Evolutionary conservation across 2,888 invertebrate genomes (phyloP).

Genomic region (Drosophila picticornis): DNA sequence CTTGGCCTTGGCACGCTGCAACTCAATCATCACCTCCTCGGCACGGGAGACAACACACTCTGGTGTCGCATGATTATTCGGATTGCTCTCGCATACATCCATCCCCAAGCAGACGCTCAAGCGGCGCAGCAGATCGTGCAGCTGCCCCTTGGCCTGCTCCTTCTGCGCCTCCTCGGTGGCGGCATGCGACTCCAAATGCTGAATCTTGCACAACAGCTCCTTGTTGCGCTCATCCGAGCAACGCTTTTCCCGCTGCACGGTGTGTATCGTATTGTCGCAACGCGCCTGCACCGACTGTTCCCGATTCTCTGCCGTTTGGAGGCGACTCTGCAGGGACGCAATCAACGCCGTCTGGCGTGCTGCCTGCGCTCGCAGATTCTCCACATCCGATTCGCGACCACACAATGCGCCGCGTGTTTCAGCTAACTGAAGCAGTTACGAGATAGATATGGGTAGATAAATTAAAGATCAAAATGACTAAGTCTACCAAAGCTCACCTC

Average conservation of each 20-base stretch:
- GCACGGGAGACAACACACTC: slow-evolving; percentile 92
- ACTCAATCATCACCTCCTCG: slow-evolving; percentile 91
- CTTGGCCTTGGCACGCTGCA: slow-evolving; percentile 88
- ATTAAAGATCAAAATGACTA: background rate
- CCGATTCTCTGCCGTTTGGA: slow-evolving; percentile 91
- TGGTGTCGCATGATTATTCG: slow-evolving; percentile 86
- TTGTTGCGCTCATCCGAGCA: slow-evolving; percentile 91
- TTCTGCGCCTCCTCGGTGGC: slow-evolving; percentile 91
- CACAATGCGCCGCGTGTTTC: slow-evolving; percentile 90
- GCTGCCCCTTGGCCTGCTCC: slow-evolving; percentile 88
- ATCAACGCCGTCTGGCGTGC: slow-evolving; percentile 93
- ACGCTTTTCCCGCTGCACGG: slow-evolving; percentile 90
- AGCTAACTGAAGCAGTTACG: slow-evolving; percentile 86
- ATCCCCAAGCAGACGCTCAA: slow-evolving; percentile 90
- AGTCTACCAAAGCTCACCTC: slow-evolving; percentile 87
- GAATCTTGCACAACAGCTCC: slow-evolving; percentile 91
- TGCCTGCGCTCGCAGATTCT: slow-evolving; percentile 93
- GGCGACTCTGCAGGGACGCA: slow-evolving; percentile 91
- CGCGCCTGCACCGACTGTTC: slow-evolving; percentile 89
- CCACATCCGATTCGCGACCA: slow-evolving; percentile 91
- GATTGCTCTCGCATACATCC: slow-evolving; percentile 88
- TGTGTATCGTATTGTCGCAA: slow-evolving; percentile 90
- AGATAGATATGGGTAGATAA: background rate
- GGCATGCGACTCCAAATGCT: slow-evolving; percentile 90
- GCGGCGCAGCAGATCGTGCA: slow-evolving; percentile 90